Percentiles rank a stretch among this genome's conserved stretches.
Conservation (phyloP, 1,140 invertebrate genomes). For the Zophobas atratus region DNA sequence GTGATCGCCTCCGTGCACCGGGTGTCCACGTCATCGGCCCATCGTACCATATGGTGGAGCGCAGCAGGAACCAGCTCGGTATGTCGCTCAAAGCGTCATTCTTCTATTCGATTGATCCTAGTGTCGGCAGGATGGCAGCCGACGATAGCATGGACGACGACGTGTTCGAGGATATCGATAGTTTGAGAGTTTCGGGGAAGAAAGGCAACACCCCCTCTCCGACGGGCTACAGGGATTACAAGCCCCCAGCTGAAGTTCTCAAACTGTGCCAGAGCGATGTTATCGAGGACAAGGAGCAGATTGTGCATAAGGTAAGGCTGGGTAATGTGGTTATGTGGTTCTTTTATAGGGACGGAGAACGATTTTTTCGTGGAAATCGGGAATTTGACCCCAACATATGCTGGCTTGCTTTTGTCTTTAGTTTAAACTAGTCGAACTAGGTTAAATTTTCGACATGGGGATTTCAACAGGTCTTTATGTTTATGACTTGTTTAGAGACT, state of each 20-base stretch:
- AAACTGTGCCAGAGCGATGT: slow-evolving; percentile 67
- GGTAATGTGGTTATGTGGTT: neutral
- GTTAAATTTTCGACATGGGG: too few species aligned
- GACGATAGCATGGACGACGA: slow-evolving; percentile 84
- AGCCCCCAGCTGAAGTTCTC: slow-evolving; percentile 79
- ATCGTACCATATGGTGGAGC: neutral
- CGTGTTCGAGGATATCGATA: slow-evolving; percentile 76
- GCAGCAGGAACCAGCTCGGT: slow-evolving; percentile 2
- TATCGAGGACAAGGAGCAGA: slow-evolving; percentile 70
- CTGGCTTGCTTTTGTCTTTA: too few species aligned
- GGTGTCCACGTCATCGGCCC: neutral
- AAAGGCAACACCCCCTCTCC: slow-evolving; percentile 75
- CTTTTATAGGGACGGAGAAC: too few species aligned
- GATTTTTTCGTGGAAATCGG: too few species aligned
- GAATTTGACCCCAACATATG: too few species aligned
- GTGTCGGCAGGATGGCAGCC: slow-evolving; percentile 56
- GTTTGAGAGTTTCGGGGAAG: slow-evolving; percentile 46
- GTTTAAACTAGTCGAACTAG: too few species aligned
- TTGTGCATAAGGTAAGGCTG: slow-evolving; percentile 75
- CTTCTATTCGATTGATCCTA: slow-evolving; percentile 14
- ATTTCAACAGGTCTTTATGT: too few species aligned
- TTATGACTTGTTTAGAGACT: too few species aligned
- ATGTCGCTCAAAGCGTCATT: neutral
- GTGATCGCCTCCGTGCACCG: slow-evolving; percentile 1
- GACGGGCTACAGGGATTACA: slow-evolving; percentile 85